phyloP scores from a whole-genome alignment of 2,888 invertebrate genomes.

The Choreutis nemorana region DNA sequence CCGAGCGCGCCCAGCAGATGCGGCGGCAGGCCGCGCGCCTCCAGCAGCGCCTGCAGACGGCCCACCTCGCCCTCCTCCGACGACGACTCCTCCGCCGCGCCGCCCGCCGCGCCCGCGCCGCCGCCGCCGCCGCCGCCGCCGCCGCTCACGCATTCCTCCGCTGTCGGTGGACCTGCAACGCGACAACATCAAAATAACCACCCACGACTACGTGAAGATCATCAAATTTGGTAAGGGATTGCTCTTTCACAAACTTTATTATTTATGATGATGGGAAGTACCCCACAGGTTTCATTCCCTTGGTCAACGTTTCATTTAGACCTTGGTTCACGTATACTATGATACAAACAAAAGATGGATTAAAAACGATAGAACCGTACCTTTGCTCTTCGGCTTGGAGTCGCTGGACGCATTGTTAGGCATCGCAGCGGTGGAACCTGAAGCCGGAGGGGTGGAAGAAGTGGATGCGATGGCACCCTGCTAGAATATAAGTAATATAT shows the following conservation, averaged over 20 bases:
- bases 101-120: constrained; percentile 62
- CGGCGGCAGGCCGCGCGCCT: constrained; percentile 95
- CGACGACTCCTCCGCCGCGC: constrained; percentile 65
- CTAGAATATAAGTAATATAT: no score
- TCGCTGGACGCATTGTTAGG: constrained; percentile 51
- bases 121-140: constrained; percentile 36
- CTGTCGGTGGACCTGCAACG: constrained; percentile 32
- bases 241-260: no score
- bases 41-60: constrained; percentile 90
- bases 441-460: constrained; percentile 55
- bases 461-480: constrained; percentile 62
- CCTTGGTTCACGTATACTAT: no score
- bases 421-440: constrained; percentile 48
- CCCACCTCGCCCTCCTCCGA: constrained; percentile 95
- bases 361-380: constrained; percentile 23
- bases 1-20: constrained; percentile 96
- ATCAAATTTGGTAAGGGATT: no score
- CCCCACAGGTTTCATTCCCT: no score
- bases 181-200: background rate
- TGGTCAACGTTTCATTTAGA: no score
- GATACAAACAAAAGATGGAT: no score
- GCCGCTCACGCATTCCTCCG: constrained; percentile 43
- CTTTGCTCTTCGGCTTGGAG: constrained; percentile 56
- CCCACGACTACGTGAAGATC: no score
- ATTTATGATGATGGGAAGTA: no score